phyloP scores from a whole-genome alignment of 2,888 invertebrate genomes.

The Rambutsinella grinnellia region DNA sequence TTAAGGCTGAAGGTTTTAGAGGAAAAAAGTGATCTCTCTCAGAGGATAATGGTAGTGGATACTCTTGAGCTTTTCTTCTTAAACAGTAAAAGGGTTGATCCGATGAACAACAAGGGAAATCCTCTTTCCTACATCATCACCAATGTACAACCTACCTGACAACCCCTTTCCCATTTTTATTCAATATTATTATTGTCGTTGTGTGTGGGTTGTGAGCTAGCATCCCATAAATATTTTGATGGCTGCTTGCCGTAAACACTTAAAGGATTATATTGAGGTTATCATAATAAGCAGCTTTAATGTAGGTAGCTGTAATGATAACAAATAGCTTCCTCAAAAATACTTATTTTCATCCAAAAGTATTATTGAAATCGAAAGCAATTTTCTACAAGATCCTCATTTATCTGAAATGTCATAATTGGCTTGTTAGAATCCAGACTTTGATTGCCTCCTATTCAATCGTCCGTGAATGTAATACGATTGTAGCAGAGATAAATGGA shows the following conservation, averaged over 20 bases:
- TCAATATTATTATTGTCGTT: background rate
- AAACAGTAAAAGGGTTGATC: slow-evolving; percentile 31
- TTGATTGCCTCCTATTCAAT: too few relatives aligned
- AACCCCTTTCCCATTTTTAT: slow-evolving; percentile 10
- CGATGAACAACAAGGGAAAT: slow-evolving; percentile 35
- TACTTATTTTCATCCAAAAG: too few relatives aligned
- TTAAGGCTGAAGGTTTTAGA: too few relatives aligned
- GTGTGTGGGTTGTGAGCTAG: background rate
- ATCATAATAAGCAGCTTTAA: slow-evolving; percentile 34
- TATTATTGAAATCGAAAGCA: too few relatives aligned
- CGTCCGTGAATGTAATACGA: too few relatives aligned
- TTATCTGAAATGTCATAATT: too few relatives aligned
- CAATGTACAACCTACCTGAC: background rate
- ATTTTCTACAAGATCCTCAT: too few relatives aligned
- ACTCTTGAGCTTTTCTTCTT: slow-evolving; percentile 9
- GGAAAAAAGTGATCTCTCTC: background rate
- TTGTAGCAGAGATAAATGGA: too few relatives aligned
- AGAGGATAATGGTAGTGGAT: slow-evolving; percentile 9
- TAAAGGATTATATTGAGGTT: slow-evolving; percentile 54
- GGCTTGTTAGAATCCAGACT: too few relatives aligned
- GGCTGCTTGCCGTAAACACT: slow-evolving; percentile 61
- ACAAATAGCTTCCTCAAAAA: too few relatives aligned
- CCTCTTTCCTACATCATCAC: slow-evolving; percentile 24
- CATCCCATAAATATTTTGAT: slow-evolving; percentile 64
- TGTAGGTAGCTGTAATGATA: too few relatives aligned